Evolutionary conservation across 1,140 invertebrate genomes (phyloP).

Genomic region (Capitella teleta): DNA sequence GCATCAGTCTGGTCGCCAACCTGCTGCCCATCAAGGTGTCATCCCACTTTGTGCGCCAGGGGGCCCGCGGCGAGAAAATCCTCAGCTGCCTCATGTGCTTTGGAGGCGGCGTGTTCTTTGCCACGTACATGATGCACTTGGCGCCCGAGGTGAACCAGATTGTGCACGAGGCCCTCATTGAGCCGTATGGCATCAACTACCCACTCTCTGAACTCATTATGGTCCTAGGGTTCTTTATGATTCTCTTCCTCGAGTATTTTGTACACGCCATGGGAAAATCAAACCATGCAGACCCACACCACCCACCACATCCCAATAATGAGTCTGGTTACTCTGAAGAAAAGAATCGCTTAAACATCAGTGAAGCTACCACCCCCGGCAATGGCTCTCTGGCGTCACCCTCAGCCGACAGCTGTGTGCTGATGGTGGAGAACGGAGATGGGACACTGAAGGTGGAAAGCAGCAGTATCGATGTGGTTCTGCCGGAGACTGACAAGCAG

Average conservation of each 20-base stretch:
- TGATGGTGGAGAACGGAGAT: too few relatives aligned
- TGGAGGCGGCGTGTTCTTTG: slow-evolving; percentile 51
- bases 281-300: too few relatives aligned
- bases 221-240: slow-evolving; percentile 9
- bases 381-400: too few relatives aligned
- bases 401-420: too few relatives aligned
- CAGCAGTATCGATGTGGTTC: slow-evolving; percentile 1
- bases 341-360: too few relatives aligned
- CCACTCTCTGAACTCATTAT: slow-evolving; percentile 7
- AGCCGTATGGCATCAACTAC: slow-evolving; percentile 7
- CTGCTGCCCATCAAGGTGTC: slow-evolving; percentile 2
- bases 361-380: too few relatives aligned
- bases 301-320: too few relatives aligned
- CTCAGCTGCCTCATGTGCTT: slow-evolving; percentile 37
- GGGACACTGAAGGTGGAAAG: slow-evolving; percentile 12
- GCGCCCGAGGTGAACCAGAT: slow-evolving; percentile 46
- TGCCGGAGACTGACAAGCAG: too few relatives aligned
- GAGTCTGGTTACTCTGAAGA: too few relatives aligned
- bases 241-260: slow-evolving; percentile 2
- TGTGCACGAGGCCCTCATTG: slow-evolving; percentile 16
- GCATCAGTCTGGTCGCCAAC: background rate
- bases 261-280: too few relatives aligned
- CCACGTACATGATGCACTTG: slow-evolving; percentile 48
- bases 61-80: background rate
- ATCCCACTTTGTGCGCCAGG: background rate